Evolutionary conservation across 2,888 invertebrate genomes (phyloP), one percentile per base, ranked within the genome.

Genomic region (Drosophila formosana): DNA sequence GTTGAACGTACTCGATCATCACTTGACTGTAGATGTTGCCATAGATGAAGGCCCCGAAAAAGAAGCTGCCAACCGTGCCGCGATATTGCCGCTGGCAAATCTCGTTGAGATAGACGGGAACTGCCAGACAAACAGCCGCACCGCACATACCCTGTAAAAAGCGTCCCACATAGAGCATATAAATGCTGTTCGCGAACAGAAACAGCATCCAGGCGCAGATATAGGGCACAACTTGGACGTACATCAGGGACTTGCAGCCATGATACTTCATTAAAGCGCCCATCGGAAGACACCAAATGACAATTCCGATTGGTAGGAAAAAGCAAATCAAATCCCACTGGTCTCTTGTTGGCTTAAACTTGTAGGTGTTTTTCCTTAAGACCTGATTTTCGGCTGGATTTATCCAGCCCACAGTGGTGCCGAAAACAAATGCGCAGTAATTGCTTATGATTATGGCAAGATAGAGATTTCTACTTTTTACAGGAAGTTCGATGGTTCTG

Each of bases 31-130:
- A 65, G 18, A 68, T 6, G 3, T 68, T 26, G 5, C 80, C 82
- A 4, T 50, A 63, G 3, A 63, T 7, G 7, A 53, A 11, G 7
- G 67, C 53, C 0, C 57, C 80, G 5, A 34, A 57, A 25, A 58
- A 73, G 4, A 75, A 5, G 5, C 51, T 45, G 18, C 62, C 46
- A 37, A 74, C 46, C 7, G 30, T 3, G 1, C 78, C 83, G 0
- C 80, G 66, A 0, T 53, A 47, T 0, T n/a, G n/a, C 6, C 8
- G 3, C 5, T 34, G 13, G 6, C 47, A 39, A 13, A 82, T 72
- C n/a, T 77, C 80, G 11, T 46, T 39, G 13, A 25, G 62, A n/a
- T 82, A 82, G 2, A 71, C 23, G 0, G 80, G 83, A 7, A 74
- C 73, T 0, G 45, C 80, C 51, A 77, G 47, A 6, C 26, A 70